phyloP scores from a whole-genome alignment of 2,888 invertebrate species.

The Scaptomyza flava region DNA sequence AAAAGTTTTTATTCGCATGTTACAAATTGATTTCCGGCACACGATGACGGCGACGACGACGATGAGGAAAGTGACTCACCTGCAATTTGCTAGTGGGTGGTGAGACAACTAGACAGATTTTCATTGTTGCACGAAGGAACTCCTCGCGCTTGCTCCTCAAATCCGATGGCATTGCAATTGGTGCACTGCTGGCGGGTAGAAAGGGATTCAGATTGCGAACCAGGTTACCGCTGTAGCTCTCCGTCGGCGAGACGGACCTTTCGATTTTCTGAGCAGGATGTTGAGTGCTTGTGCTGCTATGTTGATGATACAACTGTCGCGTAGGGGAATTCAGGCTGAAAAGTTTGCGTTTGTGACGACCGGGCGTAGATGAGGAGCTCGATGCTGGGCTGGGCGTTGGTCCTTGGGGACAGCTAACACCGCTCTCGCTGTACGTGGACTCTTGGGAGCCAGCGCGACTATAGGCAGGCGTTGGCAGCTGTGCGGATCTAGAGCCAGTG shows the following conservation, averaged over 20 bases:
- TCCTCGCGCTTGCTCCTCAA: conserved; percentile 87
- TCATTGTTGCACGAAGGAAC: conserved; percentile 90
- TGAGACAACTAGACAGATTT: conserved; percentile 90
- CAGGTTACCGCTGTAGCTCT: conserved; percentile 62
- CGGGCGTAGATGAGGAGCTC: conserved; percentile 79
- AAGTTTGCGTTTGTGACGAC: conserved; percentile 81
- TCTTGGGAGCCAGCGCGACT: conserved; percentile 81
- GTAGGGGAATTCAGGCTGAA: conserved; percentile 82
- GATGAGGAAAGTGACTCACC: conserved; percentile 70
- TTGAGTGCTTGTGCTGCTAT: conserved; percentile 25
- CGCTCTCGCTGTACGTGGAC: conserved; percentile 75
- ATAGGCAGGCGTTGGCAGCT: conserved; percentile 74
- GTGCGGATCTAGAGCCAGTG: conserved; percentile 68
- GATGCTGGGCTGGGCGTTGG: conserved; percentile 73
- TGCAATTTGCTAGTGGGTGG: conserved; percentile 86
- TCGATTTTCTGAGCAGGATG: conserved; percentile 40
- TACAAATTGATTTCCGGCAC: conserved; percentile 33
- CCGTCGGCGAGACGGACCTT: conserved; percentile 52
- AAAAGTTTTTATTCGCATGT: conserved; percentile 59
- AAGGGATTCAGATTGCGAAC: conserved; percentile 83
- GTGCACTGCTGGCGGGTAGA: conserved; percentile 63
- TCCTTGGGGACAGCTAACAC: conserved; percentile 55
- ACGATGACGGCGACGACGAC: background rate
- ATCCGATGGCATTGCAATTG: conserved; percentile 72
- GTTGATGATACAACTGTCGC: conserved; percentile 64